Evolutionary conservation across 1,140 invertebrate species (phyloP).

Genomic region (Dysdera silvatica): DNA sequence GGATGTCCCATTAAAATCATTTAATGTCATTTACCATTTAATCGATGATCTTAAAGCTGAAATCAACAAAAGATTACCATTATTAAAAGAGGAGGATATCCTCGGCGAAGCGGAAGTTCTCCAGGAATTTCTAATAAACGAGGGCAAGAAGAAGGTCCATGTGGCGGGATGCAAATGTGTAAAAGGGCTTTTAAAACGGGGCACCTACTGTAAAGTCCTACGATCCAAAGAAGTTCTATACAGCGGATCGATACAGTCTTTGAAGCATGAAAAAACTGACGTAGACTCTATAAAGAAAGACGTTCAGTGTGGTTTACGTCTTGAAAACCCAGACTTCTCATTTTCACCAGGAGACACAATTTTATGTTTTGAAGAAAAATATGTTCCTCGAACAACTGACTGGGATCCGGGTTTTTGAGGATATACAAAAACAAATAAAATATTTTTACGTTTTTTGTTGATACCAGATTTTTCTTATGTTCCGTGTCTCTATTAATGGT

Average conservation of each 20-base stretch:
- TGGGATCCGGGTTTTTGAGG: constrained; percentile 58
- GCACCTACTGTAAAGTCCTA: constrained; percentile 58
- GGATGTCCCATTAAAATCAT: constrained; percentile 55
- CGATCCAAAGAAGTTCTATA: constrained; percentile 62
- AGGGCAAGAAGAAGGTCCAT: constrained; percentile 68
- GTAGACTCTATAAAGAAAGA: constrained; percentile 72
- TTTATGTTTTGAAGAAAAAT: constrained; percentile 61
- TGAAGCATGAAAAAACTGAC: constrained; percentile 84
- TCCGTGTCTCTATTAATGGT: too few relatives aligned
- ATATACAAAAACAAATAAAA: too few relatives aligned
- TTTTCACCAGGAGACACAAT: constrained; percentile 70
- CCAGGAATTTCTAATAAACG: constrained; percentile 72
- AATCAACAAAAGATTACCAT: constrained; percentile 64
- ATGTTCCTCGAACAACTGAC: constrained; percentile 55
- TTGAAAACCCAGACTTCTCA: constrained; percentile 56
- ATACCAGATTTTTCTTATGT: too few relatives aligned
- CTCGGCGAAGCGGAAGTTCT: constrained; percentile 76
- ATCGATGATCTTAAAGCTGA: constrained; percentile 78
- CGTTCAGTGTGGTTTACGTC: constrained; percentile 75
- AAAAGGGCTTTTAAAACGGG: constrained; percentile 66
- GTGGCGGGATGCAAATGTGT: constrained; percentile 81
- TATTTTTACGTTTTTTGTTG: too few relatives aligned
- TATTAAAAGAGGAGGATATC: constrained; percentile 61
- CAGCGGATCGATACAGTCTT: constrained; percentile 63
- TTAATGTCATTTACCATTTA: constrained; percentile 85